Conservation (phyloP, 2,113 vertebrate genomes). For the Cheirogaleus medius region DNA sequence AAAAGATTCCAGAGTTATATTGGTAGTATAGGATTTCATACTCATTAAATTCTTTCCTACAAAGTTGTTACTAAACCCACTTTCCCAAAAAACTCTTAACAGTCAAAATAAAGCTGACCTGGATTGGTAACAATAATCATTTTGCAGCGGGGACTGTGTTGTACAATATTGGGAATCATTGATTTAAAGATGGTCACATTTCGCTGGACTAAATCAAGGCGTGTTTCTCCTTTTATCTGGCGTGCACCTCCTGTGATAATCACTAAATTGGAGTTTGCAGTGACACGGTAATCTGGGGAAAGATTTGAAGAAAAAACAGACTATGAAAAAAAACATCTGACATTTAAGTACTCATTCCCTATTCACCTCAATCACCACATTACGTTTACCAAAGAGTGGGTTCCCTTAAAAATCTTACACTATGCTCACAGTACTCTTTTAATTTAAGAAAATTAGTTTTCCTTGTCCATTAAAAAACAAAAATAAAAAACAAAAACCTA, state of each 20-base stretch:
- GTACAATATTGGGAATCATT: constrained; percentile 89
- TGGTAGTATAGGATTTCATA: background rate
- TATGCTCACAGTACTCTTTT: background rate
- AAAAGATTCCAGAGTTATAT: background rate
- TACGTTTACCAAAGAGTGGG: background rate
- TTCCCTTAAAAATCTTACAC: too few relatives aligned
- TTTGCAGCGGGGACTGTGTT: constrained; percentile 88
- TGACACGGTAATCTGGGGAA: constrained; percentile 88
- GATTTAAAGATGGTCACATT: constrained; percentile 92
- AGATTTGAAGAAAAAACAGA: background rate
- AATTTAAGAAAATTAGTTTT: background rate
- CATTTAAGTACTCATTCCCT: background rate
- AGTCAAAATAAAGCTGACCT: constrained; percentile 78
- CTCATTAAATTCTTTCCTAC: background rate
- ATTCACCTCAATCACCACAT: background rate
- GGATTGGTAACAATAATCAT: constrained; percentile 89
- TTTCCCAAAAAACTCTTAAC: background rate
- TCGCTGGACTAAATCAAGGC: constrained; percentile 89
- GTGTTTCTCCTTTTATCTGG: constrained; percentile 90
- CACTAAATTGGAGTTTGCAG: constrained; percentile 86
- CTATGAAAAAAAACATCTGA: background rate
- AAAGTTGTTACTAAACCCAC: background rate
- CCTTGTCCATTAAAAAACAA: background rate
- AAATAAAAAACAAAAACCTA: background rate
- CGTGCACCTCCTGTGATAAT: constrained; percentile 88